Evolutionary conservation across 2,888 invertebrate genomes (phyloP).

Genomic region (Opisthograptis luteolata): DNA sequence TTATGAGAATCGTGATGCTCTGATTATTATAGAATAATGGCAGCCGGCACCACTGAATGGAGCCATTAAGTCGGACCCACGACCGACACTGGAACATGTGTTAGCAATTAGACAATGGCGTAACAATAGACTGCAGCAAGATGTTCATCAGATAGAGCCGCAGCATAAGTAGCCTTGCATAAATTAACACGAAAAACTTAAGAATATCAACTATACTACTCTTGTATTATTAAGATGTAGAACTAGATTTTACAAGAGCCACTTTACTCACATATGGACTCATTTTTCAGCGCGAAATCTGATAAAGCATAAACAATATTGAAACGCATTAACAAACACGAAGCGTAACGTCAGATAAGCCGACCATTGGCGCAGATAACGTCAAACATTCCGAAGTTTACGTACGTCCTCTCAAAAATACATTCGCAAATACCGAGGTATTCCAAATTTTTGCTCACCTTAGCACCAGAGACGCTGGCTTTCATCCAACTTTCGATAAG

Average conservation of each 20-base stretch:
- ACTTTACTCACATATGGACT: not conserved
- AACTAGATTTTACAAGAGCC: not conserved
- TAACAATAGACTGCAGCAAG: slow-evolving; percentile 35
- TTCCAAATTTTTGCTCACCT: slow-evolving; percentile 69
- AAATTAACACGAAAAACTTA: not conserved
- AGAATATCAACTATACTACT: not conserved
- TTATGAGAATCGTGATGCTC: slow-evolving; percentile 28
- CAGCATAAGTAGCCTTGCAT: slow-evolving; percentile 23
- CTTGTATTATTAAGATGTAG: not conserved
- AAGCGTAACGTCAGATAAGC: slow-evolving; percentile 60
- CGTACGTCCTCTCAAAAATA: slow-evolving; percentile 41
- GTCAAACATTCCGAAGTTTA: slow-evolving; percentile 44
- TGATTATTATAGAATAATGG: slow-evolving; percentile 29
- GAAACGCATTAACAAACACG: slow-evolving; percentile 49
- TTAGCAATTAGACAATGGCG: slow-evolving; percentile 39
- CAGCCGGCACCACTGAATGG: slow-evolving; percentile 33
- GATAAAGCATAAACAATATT: slow-evolving; percentile 54
- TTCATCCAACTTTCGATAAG: slow-evolving; percentile 78
- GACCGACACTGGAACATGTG: slow-evolving; percentile 34
- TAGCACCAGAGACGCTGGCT: slow-evolving; percentile 78
- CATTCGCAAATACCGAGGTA: slow-evolving; percentile 46
- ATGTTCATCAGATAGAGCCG: slow-evolving; percentile 28
- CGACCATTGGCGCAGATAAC: slow-evolving; percentile 53
- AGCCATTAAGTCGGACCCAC: slow-evolving; percentile 35
- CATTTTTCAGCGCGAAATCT: slow-evolving; percentile 22